These are phyloP conservation scores for Osmerus mordax DNA, from an alignment of 2,113 vertebrate genomes.

Conservation along the genomic window DNA sequence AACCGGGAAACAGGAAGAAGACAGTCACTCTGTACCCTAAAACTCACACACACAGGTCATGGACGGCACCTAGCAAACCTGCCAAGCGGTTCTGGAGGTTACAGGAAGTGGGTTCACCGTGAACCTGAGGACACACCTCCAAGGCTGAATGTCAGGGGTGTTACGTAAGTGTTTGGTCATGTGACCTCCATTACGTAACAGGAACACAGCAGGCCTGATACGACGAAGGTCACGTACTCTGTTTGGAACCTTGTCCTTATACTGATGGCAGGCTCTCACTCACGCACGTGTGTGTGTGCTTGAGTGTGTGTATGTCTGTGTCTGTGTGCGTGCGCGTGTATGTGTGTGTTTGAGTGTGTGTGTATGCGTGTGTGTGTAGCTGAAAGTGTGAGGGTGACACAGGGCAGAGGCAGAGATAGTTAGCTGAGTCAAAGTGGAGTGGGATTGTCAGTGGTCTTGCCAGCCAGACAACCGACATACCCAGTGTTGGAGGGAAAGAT, in stretches of 20 bases:
- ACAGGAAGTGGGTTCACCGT: no score
- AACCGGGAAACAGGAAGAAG: no score
- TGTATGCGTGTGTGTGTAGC: not conserved
- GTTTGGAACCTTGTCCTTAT: not conserved
- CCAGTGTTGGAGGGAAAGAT: not conserved
- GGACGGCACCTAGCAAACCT: no score
- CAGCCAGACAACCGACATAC: not conserved
- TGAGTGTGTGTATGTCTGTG: not conserved
- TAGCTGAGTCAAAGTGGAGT: no score
- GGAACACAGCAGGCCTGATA: not conserved
- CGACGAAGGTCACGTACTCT: not conserved
- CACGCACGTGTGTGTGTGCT: not conserved
- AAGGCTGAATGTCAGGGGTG: no score
- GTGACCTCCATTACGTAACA: not conserved
- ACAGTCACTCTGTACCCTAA: no score
- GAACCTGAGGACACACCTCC: no score
- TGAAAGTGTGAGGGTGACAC: no score
- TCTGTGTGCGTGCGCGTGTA: not conserved
- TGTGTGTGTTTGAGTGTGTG: not conserved
- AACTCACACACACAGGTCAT: no score
- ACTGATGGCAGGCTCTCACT: conserved; percentile 7
- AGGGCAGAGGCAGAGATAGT: no score
- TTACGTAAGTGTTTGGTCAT: not conserved
- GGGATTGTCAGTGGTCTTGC: no score
- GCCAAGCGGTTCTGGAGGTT: no score